phyloP scores from a whole-genome alignment of 2,888 invertebrate genomes.

The Plagodis dolabraria region DNA sequence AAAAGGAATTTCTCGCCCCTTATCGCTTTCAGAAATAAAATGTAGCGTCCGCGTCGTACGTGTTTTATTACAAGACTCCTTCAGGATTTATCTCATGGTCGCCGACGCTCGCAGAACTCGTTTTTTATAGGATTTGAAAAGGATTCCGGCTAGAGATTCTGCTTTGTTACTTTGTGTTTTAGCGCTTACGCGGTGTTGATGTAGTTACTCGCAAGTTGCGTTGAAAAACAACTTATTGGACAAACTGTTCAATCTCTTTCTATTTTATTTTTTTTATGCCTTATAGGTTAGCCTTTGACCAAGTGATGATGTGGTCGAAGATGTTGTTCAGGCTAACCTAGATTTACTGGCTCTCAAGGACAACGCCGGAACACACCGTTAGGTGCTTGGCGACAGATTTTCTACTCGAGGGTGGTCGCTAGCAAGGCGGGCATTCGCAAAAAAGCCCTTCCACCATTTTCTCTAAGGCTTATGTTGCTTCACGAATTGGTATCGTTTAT shows the following conservation, averaged over 20 bases:
- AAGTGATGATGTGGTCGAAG: too few relatives aligned
- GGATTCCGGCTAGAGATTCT: constrained; percentile 64
- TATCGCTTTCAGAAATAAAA: constrained; percentile 84
- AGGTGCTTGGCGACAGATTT: too few relatives aligned
- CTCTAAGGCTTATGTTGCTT: too few relatives aligned
- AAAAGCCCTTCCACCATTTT: too few relatives aligned
- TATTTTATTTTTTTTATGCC: too few relatives aligned
- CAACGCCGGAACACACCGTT: too few relatives aligned
- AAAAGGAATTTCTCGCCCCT: constrained; percentile 82
- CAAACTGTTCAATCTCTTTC: not conserved
- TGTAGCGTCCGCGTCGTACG: constrained; percentile 79
- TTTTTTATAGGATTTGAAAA: constrained; percentile 67
- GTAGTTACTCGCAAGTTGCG: constrained; percentile 23
- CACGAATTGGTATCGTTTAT: too few relatives aligned
- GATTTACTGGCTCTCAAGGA: too few relatives aligned
- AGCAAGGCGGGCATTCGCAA: too few relatives aligned
- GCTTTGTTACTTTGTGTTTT: constrained; percentile 55
- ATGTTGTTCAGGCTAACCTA: too few relatives aligned
- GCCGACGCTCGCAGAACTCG: constrained; percentile 61
- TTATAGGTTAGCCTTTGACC: too few relatives aligned
- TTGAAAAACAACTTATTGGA: constrained; percentile 2
- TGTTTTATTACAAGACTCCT: constrained; percentile 82
- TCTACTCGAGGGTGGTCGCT: too few relatives aligned
- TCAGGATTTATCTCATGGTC: constrained; percentile 80
- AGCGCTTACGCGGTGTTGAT: constrained; percentile 38